Percentiles rank a stretch among this genome's conserved stretches.
Conservation (phyloP, 2,797 vertebrate genomes). For the Artibeus lituratus region DNA sequence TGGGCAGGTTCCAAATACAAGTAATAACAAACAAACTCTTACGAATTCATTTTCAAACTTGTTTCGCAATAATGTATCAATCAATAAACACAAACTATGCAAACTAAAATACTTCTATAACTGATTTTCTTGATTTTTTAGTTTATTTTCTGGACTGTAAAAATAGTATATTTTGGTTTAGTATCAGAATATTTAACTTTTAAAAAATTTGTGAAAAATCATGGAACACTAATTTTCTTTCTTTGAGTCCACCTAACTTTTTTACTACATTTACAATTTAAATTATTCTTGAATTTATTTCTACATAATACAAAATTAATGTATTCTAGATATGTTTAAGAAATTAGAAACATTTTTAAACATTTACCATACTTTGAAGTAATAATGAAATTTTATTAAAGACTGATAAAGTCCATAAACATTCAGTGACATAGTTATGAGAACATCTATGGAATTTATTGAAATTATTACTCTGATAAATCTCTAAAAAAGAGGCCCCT, state of each 20-base stretch:
- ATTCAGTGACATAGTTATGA: not conserved
- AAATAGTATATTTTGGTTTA: not conserved
- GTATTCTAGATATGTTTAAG: not conserved
- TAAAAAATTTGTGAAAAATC: not conserved
- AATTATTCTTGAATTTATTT: not conserved
- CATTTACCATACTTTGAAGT: not conserved
- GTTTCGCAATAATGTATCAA: slow-evolving; percentile 6
- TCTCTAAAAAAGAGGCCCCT: not conserved
- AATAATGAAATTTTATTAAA: slow-evolving; percentile 5
- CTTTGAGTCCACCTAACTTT: not conserved
- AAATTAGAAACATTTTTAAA: slow-evolving; percentile 27
- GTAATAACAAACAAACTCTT: not conserved
- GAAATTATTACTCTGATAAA: not conserved
- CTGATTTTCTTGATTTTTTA: slow-evolving; percentile 9
- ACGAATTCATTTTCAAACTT: not conserved
- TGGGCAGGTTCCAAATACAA: not conserved
- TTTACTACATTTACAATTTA: slow-evolving; percentile 7
- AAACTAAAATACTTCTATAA: slow-evolving; percentile 2
- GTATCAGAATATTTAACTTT: not conserved
- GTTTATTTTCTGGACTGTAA: not conserved
- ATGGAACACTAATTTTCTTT: not conserved
- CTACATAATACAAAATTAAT: not conserved
- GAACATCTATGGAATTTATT: not conserved
- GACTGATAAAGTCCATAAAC: not conserved
- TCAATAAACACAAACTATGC: not conserved